Evolutionary conservation across 1,140 invertebrate species (phyloP), one percentile per base, ranked within the genome.

Genomic region (Cydia amplana): DNA sequence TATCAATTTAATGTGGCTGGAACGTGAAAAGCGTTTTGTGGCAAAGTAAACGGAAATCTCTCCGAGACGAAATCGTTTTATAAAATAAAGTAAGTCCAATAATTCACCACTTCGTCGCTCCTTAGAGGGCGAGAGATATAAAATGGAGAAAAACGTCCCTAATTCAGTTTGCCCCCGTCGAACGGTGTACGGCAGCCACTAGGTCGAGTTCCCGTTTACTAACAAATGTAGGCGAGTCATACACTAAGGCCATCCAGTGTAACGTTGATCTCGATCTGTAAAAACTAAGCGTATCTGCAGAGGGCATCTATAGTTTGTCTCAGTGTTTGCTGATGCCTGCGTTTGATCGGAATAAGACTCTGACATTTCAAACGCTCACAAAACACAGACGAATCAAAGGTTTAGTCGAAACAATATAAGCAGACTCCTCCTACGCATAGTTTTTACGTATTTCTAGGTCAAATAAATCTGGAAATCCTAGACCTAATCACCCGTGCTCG

Each of bases 1-100:
- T 79, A 80, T 81, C 79, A 82, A 84, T 84, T 75, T 75, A 82
- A 83, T 82, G 81, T 77, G 78, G 79, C 77, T 64, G 63, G 64
- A 78, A 79, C 49, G 63, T 72, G 80, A 80, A 82, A 83, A 82
- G 76, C 81, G 79, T 79, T 83, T 87, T 82, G 82, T 79, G 83
- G 75, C 75, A 88, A 86, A 86, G 83, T 86, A 87, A 87, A 87
- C 80, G 87, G 81, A 87, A 90, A 86, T 83, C 80, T 85, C 81
- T 79, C 80, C 65, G 75, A 82, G 77, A 80, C 77, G 81, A 84
- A 87, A 86, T 90, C 86, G 82, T 86, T 88, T 87, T 88, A 88
- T 87, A 90, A 87, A 87, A 87, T 88, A 88, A 88, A 88, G 84
- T 87, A 85, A 84, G 76, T 83, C 83, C 85, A 85, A 88, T 88